Evolutionary conservation across 2,888 invertebrate genomes (phyloP), one percentile per base, ranked within the genome.

Genomic region (Galeopsomyia nigrocyanea): DNA sequence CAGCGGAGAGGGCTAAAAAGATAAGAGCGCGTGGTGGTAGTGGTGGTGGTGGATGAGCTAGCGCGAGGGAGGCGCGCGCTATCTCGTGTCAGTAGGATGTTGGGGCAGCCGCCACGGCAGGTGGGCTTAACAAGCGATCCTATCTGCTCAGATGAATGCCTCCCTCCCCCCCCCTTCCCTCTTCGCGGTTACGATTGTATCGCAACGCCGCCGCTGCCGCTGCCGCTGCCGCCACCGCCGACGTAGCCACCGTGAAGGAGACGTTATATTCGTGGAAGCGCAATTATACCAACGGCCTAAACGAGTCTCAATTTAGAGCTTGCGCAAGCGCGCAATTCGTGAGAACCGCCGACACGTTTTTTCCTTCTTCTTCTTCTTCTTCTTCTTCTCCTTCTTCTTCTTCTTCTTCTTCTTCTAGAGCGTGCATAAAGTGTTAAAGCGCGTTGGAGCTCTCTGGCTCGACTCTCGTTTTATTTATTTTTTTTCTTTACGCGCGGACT

Each of bases 81-180:
- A 82, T 83, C 82, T 83, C 78, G 77, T 80, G 80, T 81, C 80
- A 78, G 83, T 80, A 80, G 79, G 81, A 82, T 79, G 82, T 82
- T 81, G 80, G 77, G 78, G 78, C 76, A 79, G 74, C 39, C 16
- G 5, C 22, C 53, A 21, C 16, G 56, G 77, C 79, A 80, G 80
- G 79, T 81, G 79, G 82, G 79, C 83, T 85, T 86, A 86, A 85
- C 85, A 84, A 85, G 85, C 83, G 85, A 86, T 85, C 80, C 80
- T 86, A 85, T 85, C 85, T 82, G 79, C 75, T 77, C 82, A 81
- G 82, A 85, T 85, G 84, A 85, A 85, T 85, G 83, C 83, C 46
- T 50, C 2, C 57, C 61, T 55, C 22, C 16, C 9, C 31, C 56
- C 56, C 49, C 58, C 10, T 21, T 53, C 3, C 6, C 51, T 51